phyloP scores from a whole-genome alignment of 2,113 vertebrate species.

The Tragelaphus imberbis region DNA sequence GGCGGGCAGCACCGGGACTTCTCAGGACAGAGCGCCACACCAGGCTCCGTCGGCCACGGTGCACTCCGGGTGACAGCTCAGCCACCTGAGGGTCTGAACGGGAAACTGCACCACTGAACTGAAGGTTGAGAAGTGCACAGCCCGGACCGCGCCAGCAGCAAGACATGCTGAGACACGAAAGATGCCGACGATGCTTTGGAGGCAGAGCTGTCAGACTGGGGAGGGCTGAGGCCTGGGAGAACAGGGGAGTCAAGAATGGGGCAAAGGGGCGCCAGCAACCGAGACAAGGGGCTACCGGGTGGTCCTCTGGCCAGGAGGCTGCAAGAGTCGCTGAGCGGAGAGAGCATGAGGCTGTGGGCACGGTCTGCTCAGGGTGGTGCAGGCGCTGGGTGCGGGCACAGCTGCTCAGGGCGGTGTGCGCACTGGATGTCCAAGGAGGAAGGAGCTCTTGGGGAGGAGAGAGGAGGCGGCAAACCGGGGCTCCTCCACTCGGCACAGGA shows the following conservation, averaged over 20 bases:
- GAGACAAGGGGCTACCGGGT: neutral
- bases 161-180: fast-evolving
- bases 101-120: neutral
- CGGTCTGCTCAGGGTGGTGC: fast-evolving
- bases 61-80: neutral
- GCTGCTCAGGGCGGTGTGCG: fast-evolving
- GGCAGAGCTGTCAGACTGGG: neutral
- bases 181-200: fast-evolving
- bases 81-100: fast-evolving
- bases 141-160: neutral
- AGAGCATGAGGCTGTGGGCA: neutral
- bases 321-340: neutral
- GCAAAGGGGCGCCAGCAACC: neutral
- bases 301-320: neutral
- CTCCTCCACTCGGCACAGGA: neutral
- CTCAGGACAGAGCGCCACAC: fast-evolving
- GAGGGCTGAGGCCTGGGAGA: neutral
- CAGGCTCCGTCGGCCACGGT: neutral
- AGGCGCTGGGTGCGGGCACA: fast-evolving
- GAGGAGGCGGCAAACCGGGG: fast-evolving
- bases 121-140: neutral
- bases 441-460: neutral
- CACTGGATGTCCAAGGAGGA: neutral
- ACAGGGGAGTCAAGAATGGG: fast-evolving
- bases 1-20: no score